Base-by-base conservation (phyloP, 2,113 vertebrate genomes). In the Clinocottus analis region DNA sequence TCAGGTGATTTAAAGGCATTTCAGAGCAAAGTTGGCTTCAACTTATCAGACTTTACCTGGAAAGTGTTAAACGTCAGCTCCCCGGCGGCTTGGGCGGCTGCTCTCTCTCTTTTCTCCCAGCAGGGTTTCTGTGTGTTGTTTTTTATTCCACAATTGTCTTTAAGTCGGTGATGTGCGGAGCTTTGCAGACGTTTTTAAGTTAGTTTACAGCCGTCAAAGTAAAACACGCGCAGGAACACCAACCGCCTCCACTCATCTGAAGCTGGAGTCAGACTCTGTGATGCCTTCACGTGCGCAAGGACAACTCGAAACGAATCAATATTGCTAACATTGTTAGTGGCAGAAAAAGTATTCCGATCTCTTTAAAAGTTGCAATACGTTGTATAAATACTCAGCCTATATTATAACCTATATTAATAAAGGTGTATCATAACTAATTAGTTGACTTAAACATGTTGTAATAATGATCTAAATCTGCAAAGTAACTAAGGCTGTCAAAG, bases 31-130 rank as follows among this genome's bases (percentile, higher is more conserved):
- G 1, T 45, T 7, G 25, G 25, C 2, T 35, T 64, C 8, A 65
- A 37, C 27, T 73, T 19, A 49, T 71, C 5, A 51, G 10, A 68
- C 55, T 51, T 41, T 78, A 87, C 85, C 85, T 87, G 72, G 11
- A 35, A 25, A 56, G 0, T 0, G 71, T 74, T 47, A 3, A 47
- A 31, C 4, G 45, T 53, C 63, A 1, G 45, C 0, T 80, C 35
- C 23, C 21, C 4, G 45, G 14, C 10, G 41, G 11, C 45, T 7
- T n/a, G 12, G 49, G 16, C 17, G 3, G 56, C 41, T 5, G n/a
- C 13, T 59, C n/a, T 13, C 23, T 14, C 21, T 19, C n/a, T 69
- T 39, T 39, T 29, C 31, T 82, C 63, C 0, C 16, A 9, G 35
- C 31, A 37, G 7, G 35, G 11, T 14, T 43, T 45, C 0, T 33